Percentiles rank a stretch among this genome's conserved stretches.
Conservation (phyloP, 1,140 invertebrate genomes). For the Drosophila pallidifrons region DNA sequence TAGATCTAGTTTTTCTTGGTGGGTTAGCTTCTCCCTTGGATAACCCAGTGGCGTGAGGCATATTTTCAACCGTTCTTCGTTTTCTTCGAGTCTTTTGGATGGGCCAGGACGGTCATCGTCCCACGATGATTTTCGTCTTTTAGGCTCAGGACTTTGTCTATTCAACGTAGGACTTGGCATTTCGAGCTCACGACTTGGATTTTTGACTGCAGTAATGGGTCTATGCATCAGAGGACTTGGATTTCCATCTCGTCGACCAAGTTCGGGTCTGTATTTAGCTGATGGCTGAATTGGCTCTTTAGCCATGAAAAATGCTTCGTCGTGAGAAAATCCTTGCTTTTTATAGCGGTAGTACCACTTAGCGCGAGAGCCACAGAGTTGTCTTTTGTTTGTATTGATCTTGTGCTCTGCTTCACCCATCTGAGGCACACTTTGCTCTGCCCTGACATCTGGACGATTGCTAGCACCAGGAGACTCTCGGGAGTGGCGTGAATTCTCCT, state of each 20-base stretch:
- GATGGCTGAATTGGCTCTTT: constrained; percentile 17
- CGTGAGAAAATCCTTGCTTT: background rate
- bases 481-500: background rate
- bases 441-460: background rate
- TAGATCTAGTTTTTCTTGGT: constrained; percentile 12
- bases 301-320: constrained; percentile 24
- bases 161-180: background rate
- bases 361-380: constrained; percentile 13
- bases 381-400: background rate
- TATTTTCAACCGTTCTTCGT: background rate
- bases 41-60: constrained; percentile 12
- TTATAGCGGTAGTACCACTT: constrained; percentile 37
- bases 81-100: background rate
- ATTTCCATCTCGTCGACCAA: background rate
- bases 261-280: background rate
- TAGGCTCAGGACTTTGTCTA: background rate
- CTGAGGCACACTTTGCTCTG: background rate
- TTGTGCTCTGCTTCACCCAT: constrained; percentile 3
- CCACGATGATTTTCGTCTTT: background rate
- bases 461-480: background rate
- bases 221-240: background rate
- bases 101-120: background rate
- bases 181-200: background rate
- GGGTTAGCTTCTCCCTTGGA: constrained; percentile 6
- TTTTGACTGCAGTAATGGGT: background rate